These are phyloP conservation scores for Brachylomia viminalis DNA, from an alignment of 2,888 invertebrate species.

Conservation along the genomic window DNA sequence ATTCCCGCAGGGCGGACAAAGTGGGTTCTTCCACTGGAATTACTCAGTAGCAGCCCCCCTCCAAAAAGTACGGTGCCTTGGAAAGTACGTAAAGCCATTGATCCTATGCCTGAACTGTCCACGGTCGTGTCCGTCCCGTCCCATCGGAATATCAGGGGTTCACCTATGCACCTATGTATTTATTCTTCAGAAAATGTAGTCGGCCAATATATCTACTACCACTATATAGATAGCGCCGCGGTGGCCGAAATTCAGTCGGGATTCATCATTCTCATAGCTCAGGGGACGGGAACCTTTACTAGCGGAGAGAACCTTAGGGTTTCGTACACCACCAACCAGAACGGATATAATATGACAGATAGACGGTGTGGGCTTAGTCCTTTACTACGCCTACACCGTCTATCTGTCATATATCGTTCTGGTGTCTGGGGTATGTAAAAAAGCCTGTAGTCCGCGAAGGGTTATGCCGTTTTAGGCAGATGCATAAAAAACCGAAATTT, in stretches of 20 bases:
- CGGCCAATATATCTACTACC: not conserved
- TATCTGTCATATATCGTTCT: no score
- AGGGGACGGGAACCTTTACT: not conserved
- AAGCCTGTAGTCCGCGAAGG: not conserved
- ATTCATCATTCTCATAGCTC: not conserved
- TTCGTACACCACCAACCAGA: not conserved
- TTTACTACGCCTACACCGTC: no score
- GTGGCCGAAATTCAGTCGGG: not conserved
- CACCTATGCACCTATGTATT: not conserved
- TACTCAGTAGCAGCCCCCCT: not conserved
- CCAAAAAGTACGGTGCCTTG: not conserved
- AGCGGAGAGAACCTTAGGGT: not conserved
- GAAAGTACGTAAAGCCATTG: not conserved
- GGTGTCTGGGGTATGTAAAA: not conserved
- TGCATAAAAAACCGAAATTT: not conserved
- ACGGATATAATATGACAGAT: not conserved
- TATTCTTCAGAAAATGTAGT: not conserved
- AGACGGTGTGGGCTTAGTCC: not conserved
- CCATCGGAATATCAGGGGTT: not conserved
- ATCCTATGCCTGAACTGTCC: not conserved
- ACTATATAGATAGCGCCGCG: not conserved
- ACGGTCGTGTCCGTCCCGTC: not conserved
- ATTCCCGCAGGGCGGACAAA: not conserved
- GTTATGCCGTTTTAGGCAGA: not conserved
- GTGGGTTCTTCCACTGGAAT: not conserved